Base-by-base conservation (phyloP, 2,113 vertebrate species). In the Myiagra hebetior region DNA sequence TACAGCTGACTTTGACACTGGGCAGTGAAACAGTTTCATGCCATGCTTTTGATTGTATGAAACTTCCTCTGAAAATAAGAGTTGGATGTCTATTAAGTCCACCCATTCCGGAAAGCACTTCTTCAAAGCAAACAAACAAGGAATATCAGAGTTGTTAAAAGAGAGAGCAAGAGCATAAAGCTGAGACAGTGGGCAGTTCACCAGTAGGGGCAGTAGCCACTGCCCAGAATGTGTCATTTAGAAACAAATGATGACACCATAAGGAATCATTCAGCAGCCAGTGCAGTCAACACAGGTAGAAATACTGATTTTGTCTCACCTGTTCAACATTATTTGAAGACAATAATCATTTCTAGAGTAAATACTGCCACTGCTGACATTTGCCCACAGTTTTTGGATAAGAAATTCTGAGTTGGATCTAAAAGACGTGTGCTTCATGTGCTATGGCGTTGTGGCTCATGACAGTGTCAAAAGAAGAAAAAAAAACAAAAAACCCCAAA, bases 341-440 rank as follows among this genome's bases (percentile, higher is more conserved):
- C 46, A 90, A 14, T 22, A 81, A 77, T 18, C 18, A 59, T 65
- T 90, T 16, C 41, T 68, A 68, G 24, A 83, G 72, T 9, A 63
- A 33, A 62, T 11, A 53, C 2, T 72, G 47, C 9, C 24, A 50
- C 9, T 73, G 19, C 1, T 80, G 47, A 72, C 1, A 0, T 79
- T 53, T 72, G 14, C 30, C 49, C 22, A 27, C 5, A 24, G 11
- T 68, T 89, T 68, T 17, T 6, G 18, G 20, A 22, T 31, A 60
- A 67, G 50, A 70, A 67, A 83, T 89, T 70, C 9, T 53, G 62
- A 75, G 9, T 15, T 33, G 14, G 21, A 53, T 57, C 18, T 70
- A 91, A 75, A 52, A 72, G 21, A 42, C 30, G 0, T 3, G 9
- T 28, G 5, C 15, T 83, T 79, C 24, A 19, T 63, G 31, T 59